Base-by-base conservation (phyloP, 2,797 vertebrate species). In the Uromys caudimaculatus region DNA sequence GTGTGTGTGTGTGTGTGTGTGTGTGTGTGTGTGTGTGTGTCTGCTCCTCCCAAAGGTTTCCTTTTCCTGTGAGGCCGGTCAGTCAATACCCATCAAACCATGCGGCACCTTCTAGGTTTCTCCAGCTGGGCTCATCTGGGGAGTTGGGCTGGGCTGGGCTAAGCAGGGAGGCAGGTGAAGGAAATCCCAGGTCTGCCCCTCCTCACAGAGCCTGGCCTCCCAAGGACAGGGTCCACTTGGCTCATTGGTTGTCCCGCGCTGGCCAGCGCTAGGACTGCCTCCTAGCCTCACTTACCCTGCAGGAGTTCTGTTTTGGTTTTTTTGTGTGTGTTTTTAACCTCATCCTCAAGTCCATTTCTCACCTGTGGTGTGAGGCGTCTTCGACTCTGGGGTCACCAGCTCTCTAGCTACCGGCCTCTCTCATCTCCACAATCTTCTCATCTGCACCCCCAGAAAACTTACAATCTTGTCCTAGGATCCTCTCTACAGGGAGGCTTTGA, bases 401-500 rank as follows among this genome's bases (percentile, higher is more conserved):
- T 38, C 60, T 27, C 1, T 19, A 85, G 64, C 82, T 47, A 47
- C 69, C 75, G 50, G 73, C 52, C 23, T 90, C 7, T 3, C 4
- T 93, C 19, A 9, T 6, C 58, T n/a, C 78, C 77, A 10, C 0
- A 16, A 32, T 76, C 77, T 88, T 23, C 35, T 81, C 35, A 16
- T 69, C 24, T 58, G 17, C 67, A 85, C 78, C 29, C 78, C 21
- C 38, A 64, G 50, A 81, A 73, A 94, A 84, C 62, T 17, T 0
- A 0, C 69, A 27, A 21, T 73, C 78, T 73, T 77, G 24, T 0
- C 84, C 82, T 62, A 14, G 0, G 0, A 38, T 76, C 83, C 93
- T 84, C 24, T 14, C 88, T 58, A 7, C 54, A 60, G 93, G 71
- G 79, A 89, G 92, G 60, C 96, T 98, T 98, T 97, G 98, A 97